A percentile compares a stretch with the other conserved stretches of the same genome.
These are phyloP conservation scores for Dipodomys ordii DNA, from an alignment of 2,113 vertebrate genomes.

Conservation along the genomic window DNA sequence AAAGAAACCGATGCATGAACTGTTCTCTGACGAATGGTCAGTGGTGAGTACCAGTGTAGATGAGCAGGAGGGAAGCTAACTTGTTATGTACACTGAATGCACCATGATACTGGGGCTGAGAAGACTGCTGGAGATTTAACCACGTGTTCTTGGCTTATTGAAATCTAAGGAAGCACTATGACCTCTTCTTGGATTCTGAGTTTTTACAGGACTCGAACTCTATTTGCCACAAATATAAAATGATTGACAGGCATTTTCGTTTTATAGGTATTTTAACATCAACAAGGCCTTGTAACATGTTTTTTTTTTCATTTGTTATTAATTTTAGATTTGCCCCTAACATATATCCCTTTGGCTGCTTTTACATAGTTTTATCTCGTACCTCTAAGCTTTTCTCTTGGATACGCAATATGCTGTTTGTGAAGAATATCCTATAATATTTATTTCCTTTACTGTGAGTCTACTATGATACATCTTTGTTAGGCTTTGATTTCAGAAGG, in stretches of 20 bases:
- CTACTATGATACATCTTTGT: not conserved
- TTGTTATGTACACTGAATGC: not conserved
- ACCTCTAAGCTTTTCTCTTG: not conserved
- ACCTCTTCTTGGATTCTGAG: not conserved
- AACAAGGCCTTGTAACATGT: too few relatives aligned
- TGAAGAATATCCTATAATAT: not conserved
- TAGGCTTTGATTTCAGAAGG: constrained; percentile 44
- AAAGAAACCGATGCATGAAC: not conserved
- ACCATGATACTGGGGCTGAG: not conserved
- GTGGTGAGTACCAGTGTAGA: not conserved
- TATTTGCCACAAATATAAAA: not conserved
- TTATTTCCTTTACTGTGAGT: not conserved
- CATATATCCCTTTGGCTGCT: not conserved
- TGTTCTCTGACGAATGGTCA: not conserved
- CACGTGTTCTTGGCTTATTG: not conserved
- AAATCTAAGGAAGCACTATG: constrained; percentile 25
- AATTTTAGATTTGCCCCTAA: too few relatives aligned
- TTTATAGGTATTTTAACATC: too few relatives aligned
- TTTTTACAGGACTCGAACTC: not conserved
- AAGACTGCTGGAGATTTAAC: constrained; percentile 13
- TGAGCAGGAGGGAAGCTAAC: not conserved
- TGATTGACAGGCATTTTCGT: constrained; percentile 22
- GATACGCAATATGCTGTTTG: not conserved
- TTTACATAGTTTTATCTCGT: not conserved
- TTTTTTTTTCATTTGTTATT: too few relatives aligned